phyloP scores from a whole-genome alignment of 2,888 invertebrate species.

The Penaeus monodon region DNA sequence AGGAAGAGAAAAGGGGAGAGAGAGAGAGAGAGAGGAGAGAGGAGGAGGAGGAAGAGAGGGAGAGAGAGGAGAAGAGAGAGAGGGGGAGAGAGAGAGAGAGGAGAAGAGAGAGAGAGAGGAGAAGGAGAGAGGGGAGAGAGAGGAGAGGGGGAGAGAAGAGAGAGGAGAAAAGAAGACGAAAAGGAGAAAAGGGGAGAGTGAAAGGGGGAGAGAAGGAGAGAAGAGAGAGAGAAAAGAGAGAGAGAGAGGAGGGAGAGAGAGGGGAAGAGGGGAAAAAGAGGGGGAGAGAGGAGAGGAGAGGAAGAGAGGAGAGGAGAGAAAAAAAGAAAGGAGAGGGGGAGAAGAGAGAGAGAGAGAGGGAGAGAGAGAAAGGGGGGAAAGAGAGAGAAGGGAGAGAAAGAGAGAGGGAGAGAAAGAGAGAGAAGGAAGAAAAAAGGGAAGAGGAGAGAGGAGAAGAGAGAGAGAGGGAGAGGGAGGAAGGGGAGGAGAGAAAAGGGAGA shows the following conservation, averaged over 20 bases:
- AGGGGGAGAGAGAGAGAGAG: not conserved
- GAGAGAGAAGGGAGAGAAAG: not conserved
- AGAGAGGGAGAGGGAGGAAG: too few relatives aligned
- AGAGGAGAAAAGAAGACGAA: not conserved
- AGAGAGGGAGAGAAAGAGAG: not conserved
- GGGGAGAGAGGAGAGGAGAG: not conserved
- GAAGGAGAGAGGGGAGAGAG: not conserved
- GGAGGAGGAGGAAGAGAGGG: constrained; percentile 4
- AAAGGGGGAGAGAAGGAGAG: too few relatives aligned
- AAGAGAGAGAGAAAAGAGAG: too few relatives aligned
- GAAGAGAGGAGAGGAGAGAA: not conserved
- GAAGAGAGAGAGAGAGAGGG: not conserved
- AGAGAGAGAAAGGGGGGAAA: not conserved
- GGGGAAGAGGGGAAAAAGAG: not conserved
- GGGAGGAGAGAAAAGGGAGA: not conserved
- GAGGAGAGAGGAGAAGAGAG: not conserved
- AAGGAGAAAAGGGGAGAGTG: not conserved
- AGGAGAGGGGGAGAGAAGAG: not conserved
- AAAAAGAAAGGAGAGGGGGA: too few relatives aligned
- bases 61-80: not conserved
- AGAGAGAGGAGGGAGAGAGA: not conserved
- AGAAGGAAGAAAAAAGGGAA: not conserved
- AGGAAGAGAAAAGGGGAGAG: not conserved
- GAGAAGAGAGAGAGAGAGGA: not conserved
- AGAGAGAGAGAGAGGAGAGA: not conserved